Base-by-base conservation (phyloP, 2,888 invertebrate genomes). In the Rosalia funebris region DNA sequence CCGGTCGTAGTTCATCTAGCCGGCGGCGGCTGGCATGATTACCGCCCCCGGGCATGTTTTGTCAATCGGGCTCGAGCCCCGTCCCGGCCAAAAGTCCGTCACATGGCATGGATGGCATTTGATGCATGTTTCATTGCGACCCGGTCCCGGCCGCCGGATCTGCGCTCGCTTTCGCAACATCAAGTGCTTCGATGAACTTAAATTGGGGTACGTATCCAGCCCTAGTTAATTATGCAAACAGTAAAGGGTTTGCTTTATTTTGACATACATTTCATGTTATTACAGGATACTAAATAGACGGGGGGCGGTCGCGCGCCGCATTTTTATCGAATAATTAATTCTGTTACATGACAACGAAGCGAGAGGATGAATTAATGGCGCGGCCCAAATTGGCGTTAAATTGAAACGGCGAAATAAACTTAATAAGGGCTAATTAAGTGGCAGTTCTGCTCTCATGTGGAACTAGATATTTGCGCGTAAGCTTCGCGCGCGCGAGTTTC, bases 101-200 rank as follows among this genome's bases (percentile, higher is more conserved):
- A 65, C 65, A 65, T 57, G 59, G 60, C 54, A 17, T 25, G 57
- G 62, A 65, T 62, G 62, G 65, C 56, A 62, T 65, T 57, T 62
- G 62, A 65, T 65, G 65, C 65, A 65, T 65, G 65, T 65, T 62
- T 65, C 65, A 65, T 65, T 65, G 46, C 20, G 46, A 46, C 41
- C 31, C 42, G 31, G 15, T 25, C 52, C 41, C 15, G 56, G 10
- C 25, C 39, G 1, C 53, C 2, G 16, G 36, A 15, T 2, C 48
- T 32, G n/a, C 16, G 36, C 41, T 34, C 39, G 44, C 50, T 45
- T 36, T 31, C 44, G 19, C 52, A 11, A 42, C 34, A 58, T 58
- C 52, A 58, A 58, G 52, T 53, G 58, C 52, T 36, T 42, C 42
- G 47, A 58, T 58, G 52, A 58, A 58, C 58, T 58, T 58, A 52